A percentile compares a stretch with the other conserved stretches of the same genome.
Evolutionary conservation across 2,113 vertebrate genomes (phyloP).

Genomic region (Poecile atricapillus): DNA sequence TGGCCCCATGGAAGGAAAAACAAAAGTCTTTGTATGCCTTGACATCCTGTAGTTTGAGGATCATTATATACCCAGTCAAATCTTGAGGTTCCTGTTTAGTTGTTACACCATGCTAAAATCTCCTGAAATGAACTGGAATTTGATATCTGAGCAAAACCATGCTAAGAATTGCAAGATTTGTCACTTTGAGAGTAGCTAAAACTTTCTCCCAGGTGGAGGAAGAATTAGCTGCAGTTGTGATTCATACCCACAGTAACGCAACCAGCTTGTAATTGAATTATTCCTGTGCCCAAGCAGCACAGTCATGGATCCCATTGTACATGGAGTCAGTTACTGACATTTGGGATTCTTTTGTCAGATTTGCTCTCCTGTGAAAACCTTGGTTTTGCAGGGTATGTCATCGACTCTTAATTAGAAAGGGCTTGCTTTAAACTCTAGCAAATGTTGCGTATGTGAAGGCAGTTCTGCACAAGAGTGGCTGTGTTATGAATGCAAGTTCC

Average conservation of each 20-base stretch:
- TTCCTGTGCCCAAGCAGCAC: neutral
- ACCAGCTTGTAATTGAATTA: neutral
- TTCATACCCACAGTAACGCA: neutral
- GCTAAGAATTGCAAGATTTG: neutral
- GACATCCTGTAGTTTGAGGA: neutral
- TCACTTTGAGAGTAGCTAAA: neutral
- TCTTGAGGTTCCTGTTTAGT: neutral
- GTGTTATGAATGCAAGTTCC: neutral
- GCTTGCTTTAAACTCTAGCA: neutral
- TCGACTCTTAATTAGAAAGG: neutral
- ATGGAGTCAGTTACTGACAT: neutral
- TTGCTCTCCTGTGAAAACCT: neutral
- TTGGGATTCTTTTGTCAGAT: neutral
- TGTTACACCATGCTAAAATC: neutral
- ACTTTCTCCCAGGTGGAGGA: neutral
- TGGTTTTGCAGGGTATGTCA: neutral
- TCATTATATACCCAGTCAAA: neutral
- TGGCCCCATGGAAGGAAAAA: neutral
- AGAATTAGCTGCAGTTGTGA: neutral
- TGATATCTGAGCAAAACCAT: neutral
- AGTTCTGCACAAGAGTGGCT: neutral
- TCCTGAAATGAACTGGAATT: neutral
- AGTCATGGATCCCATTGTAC: neutral
- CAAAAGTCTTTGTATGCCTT: slow-evolving; percentile 44
- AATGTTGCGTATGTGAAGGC: neutral